Base-by-base conservation (phyloP, 2,797 vertebrate species). In the Anguilla obscura region DNA sequence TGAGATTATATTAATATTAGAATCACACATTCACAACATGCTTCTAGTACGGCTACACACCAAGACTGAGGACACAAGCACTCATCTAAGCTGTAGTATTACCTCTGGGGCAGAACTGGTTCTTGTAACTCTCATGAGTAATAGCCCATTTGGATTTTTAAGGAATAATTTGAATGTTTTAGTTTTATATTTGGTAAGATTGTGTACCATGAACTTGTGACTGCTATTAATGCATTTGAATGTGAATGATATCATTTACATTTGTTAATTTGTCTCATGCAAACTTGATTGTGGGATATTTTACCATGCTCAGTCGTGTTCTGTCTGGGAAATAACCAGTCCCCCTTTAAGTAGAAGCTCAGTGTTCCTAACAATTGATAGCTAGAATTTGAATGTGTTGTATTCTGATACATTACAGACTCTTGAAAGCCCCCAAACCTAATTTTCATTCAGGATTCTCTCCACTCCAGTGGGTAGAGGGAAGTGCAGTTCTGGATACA, bases 321-420 rank as follows among this genome's bases (percentile, higher is more conserved):
- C 74, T 40, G 14, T 18, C 74, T 14, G 74, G 36, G 0, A 36
- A 36, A 40, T 79, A 79, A 21, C 16, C 33, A 33, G 50, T 71
- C 3, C 56, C 79, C 88, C 71, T 52, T 54, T 45, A 27, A 82
- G 85, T 54, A 90, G 79, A 88, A 90, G 91, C 90, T 91, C 82
- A 71, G 69, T 86, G 89, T 89, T 89, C 91, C 90, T 90, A 90
- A 89, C 88, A 89, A 80, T 60, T 88, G 89, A 88, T 89, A 6
- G 8, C 71, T 71, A 85, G 85, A 92, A 89, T 88, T 91, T 87
- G 90, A 89, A 89, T 89, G 88, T 91, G 80, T 63, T 89, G 86
- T 45, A 30, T 90, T 90, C 93, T 87, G 90, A 92, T 93, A 91
- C 90, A 90, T 76, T 89, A 86, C 89, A 79, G 80, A 90, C 90